Conservation (phyloP, 92 coral and sea anemone species). For the Epizoanthus scotinus region DNA sequence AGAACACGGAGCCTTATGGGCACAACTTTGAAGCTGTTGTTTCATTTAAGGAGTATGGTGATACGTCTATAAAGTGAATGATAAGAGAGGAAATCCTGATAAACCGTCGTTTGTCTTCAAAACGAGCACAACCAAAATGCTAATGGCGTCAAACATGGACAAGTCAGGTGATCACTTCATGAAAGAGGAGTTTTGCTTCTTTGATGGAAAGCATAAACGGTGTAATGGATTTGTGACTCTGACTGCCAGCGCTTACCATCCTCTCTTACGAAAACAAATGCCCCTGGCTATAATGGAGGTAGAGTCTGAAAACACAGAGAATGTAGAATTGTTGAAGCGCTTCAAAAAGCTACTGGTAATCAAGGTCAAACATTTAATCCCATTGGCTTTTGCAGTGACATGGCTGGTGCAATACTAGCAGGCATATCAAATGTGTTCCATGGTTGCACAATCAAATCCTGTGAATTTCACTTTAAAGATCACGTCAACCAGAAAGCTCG, state of each 20-base stretch:
- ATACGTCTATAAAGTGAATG: slow-evolving; percentile 49
- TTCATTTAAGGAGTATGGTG: slow-evolving; percentile 55
- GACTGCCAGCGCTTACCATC: slow-evolving; percentile 39
- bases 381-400: slow-evolving; percentile 60
- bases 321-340: not conserved
- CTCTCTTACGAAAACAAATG: slow-evolving; percentile 11
- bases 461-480: slow-evolving; percentile 20
- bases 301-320: slow-evolving; percentile 19
- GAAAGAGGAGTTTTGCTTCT: slow-evolving; percentile 49
- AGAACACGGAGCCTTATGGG: slow-evolving; percentile 41
- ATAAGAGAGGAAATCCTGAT: slow-evolving; percentile 64
- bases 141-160: slow-evolving; percentile 53
- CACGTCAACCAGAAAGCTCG: slow-evolving; percentile 31
- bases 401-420: slow-evolving; percentile 22
- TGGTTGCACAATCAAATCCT: slow-evolving; percentile 28
- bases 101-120: slow-evolving; percentile 66
- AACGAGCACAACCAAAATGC: slow-evolving; percentile 40
- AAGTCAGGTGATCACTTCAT: slow-evolving; percentile 45
- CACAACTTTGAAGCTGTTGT: slow-evolving; percentile 65
- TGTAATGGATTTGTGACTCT: slow-evolving; percentile 51
- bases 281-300: slow-evolving; percentile 37
- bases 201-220: slow-evolving; percentile 56
- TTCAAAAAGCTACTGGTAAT: slow-evolving; percentile 19
- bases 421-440: slow-evolving; percentile 45
- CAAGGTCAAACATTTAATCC: slow-evolving; percentile 42